A percentile compares a stretch with the other conserved stretches of the same genome.
These are phyloP conservation scores for Chrysaora quinquecirrha DNA, from an alignment of 30 jellyfish, hydroid and myxozoan genomes.

Conservation along the genomic window DNA sequence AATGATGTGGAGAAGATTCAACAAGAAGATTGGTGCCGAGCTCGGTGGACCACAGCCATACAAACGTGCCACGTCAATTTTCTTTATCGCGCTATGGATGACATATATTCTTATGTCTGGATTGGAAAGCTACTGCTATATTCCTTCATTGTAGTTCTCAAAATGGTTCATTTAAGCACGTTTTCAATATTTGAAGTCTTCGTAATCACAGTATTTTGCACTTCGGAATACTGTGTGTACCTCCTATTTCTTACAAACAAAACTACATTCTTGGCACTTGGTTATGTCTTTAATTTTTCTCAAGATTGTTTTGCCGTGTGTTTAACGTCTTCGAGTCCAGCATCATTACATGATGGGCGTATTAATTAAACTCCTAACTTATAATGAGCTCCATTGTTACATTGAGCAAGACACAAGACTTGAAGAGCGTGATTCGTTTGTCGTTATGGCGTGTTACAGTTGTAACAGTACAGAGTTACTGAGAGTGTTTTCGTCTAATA, in stretches of 20 bases:
- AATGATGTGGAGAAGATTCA: slow-evolving; percentile 91
- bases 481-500: too few species aligned
- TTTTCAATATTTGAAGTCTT: slow-evolving; percentile 22
- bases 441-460: too few species aligned
- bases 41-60: slow-evolving; percentile 94
- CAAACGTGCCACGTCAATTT: slow-evolving; percentile 56
- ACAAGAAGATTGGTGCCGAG: slow-evolving; percentile 90
- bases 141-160: slow-evolving; percentile 29
- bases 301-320: background rate
- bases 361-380: too few species aligned
- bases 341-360: too few species aligned
- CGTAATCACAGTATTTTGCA: background rate
- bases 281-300: too few species aligned
- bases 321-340: background rate
- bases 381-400: too few species aligned
- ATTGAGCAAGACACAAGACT: too few species aligned
- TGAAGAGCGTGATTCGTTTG: too few species aligned
- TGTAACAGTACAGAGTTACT: too few species aligned
- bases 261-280: background rate
- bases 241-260: too few species aligned
- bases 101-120: slow-evolving; percentile 80
- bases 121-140: slow-evolving; percentile 86
- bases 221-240: too few species aligned
- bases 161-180: slow-evolving; percentile 1
- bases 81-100: slow-evolving; percentile 70